Evolutionary conservation across 2,797 vertebrate species (phyloP), one percentile per base, ranked within the genome.

Genomic region (Argyrosomus regius): DNA sequence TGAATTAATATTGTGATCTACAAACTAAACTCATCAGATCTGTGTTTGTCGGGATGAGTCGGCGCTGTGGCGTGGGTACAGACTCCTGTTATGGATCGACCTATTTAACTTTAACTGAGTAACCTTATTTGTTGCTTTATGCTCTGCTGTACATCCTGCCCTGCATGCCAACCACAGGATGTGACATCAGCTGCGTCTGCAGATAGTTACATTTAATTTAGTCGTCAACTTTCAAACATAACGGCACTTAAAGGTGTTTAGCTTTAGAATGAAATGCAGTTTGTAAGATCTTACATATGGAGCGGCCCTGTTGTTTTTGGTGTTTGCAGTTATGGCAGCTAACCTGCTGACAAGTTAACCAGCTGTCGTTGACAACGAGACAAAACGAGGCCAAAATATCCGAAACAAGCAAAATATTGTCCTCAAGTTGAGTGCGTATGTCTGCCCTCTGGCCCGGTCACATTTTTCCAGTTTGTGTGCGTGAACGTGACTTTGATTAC

Each of bases 401-500:
- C n/a, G 17, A 52, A 66, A 45, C 54, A 41, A 60, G 22, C 18
- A 24, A 28, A 26, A 17, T 39, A 18, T 2, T 3, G 43, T 22
- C n/a, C 24, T 39, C 2, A 5, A 3, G 24, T 18, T 24, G 28
- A 59, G 53, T 1, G 11, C n/a, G 18, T 6, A 12, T 13, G 6
- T 0, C 13, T 54, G 56, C 41, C 35, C 43, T 43, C 39, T 18
- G 26, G 16, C n/a, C 20, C 7, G 57, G 72, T 78, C 83, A 73
- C 63, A 83, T 56, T 45, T 60, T 61, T 67, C 14, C 31, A 24
- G 16, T 80, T 62, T 39, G 35, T 43, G 22, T 65, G 26, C 0
- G 5, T 11, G 28, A 76, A 72, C 3, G 39, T 80, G 82, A 79
- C 73, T 18, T 50, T 71, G 18, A 14, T 74, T 77, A 50, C 10